These are phyloP conservation scores for Hemaris fuciformis DNA, from an alignment of 2,888 invertebrate genomes.

Conservation along the genomic window DNA sequence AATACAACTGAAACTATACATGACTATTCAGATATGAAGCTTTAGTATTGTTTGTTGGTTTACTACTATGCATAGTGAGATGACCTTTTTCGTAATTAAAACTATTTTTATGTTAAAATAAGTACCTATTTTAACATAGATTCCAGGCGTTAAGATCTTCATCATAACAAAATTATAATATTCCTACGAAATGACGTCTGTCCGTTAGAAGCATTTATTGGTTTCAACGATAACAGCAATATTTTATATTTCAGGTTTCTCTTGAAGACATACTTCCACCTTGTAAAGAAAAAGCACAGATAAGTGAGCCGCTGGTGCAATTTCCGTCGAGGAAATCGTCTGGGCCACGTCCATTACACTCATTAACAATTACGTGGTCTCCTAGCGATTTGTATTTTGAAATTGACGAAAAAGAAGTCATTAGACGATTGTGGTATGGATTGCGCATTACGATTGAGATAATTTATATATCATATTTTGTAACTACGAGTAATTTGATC, in stretches of 20 bases:
- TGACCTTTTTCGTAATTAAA: neutral
- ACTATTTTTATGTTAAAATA: neutral
- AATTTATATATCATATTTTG: neutral
- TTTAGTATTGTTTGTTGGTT: neutral
- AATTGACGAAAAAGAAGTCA: constrained; percentile 35
- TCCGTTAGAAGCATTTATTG: neutral
- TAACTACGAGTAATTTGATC: neutral
- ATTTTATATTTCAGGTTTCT: neutral
- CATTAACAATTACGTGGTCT: constrained; percentile 39
- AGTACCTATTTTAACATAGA: neutral
- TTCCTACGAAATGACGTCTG: too few relatives aligned
- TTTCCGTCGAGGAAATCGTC: constrained; percentile 11
- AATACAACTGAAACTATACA: too few relatives aligned
- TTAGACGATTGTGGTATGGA: constrained; percentile 36
- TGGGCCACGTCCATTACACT: constrained; percentile 32
- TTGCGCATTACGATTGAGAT: neutral
- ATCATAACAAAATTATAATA: too few relatives aligned
- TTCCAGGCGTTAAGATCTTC: too few relatives aligned
- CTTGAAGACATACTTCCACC: neutral
- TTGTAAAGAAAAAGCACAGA: neutral
- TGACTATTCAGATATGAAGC: neutral
- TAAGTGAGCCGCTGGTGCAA: constrained; percentile 11
- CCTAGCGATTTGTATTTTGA: constrained; percentile 40
- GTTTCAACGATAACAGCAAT: neutral
- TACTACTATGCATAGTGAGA: neutral